Conservation (phyloP, 2,113 vertebrate genomes). For the Osmerus mordax region DNA sequence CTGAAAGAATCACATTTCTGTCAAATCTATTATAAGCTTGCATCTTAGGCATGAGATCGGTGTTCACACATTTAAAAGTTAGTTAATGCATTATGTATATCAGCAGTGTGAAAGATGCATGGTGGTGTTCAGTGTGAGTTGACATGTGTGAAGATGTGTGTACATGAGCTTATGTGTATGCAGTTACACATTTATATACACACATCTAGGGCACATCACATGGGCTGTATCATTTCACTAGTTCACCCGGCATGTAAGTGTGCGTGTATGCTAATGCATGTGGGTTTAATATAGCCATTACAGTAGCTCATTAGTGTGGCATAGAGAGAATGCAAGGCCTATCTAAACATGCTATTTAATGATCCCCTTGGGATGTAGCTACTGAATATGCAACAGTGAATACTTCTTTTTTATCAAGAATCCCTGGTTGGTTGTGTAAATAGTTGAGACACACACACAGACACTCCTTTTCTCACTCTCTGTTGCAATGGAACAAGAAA, state of each 20-base stretch:
- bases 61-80: slow-evolving; percentile 30
- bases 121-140: background rate
- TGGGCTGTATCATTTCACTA: background rate
- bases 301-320: slow-evolving; percentile 59
- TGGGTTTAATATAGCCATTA: slow-evolving; percentile 66
- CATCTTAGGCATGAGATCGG: slow-evolving; percentile 48
- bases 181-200: background rate
- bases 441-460: slow-evolving; percentile 9
- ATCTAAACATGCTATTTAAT: slow-evolving; percentile 67
- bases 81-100: slow-evolving; percentile 52
- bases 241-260: background rate
- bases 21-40: slow-evolving; percentile 64
- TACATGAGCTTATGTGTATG: background rate
- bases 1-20: slow-evolving; percentile 36
- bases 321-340: slow-evolving; percentile 41
- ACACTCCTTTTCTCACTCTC: background rate
- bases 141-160: slow-evolving; percentile 1
- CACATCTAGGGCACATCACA: background rate
- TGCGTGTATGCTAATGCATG: slow-evolving; percentile 46
- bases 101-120: slow-evolving; percentile 14
- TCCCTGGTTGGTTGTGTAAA: background rate
- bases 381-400: slow-evolving; percentile 67
- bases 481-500: too few relatives aligned
- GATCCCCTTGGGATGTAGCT: slow-evolving; percentile 64
- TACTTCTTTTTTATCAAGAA: slow-evolving; percentile 46